A percentile compares a stretch with the other conserved stretches of the same genome.
Evolutionary conservation across 2,113 vertebrate species (phyloP).

Genomic region (Taxidea taxus): DNA sequence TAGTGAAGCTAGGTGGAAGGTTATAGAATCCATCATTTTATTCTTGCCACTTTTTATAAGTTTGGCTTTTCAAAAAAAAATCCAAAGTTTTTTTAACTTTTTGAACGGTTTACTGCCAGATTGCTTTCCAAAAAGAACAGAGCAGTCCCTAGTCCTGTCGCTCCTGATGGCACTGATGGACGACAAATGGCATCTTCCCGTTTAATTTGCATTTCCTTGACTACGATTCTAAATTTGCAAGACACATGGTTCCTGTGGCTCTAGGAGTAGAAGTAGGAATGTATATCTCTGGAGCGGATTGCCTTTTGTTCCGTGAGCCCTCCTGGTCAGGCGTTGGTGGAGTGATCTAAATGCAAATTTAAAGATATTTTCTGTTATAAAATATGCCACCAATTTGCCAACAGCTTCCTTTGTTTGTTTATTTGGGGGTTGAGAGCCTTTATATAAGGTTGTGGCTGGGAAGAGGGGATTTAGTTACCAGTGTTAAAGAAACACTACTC

Average conservation of each 20-base stretch:
- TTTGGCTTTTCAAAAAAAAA: background rate
- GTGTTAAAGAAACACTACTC: background rate
- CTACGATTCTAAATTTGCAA: background rate
- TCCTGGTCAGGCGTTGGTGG: background rate
- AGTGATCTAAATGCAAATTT: background rate
- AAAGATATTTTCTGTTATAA: background rate
- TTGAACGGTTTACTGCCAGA: background rate
- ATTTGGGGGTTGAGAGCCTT: background rate
- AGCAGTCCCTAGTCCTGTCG: background rate
- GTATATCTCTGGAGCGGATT: background rate
- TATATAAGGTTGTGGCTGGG: background rate
- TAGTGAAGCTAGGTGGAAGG: background rate
- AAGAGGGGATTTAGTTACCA: background rate
- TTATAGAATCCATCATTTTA: background rate
- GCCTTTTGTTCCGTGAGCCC: background rate
- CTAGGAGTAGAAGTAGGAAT: background rate
- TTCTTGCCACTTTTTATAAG: background rate
- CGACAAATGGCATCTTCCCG: background rate
- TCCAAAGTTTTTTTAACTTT: background rate
- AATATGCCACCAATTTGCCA: background rate
- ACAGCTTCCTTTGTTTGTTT: background rate
- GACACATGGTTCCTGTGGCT: background rate
- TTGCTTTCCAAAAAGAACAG: slow-evolving; percentile 8
- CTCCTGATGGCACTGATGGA: background rate
- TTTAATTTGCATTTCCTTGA: background rate